Base-by-base conservation (phyloP, 2,113 vertebrate genomes). In the Holacanthus passer region DNA sequence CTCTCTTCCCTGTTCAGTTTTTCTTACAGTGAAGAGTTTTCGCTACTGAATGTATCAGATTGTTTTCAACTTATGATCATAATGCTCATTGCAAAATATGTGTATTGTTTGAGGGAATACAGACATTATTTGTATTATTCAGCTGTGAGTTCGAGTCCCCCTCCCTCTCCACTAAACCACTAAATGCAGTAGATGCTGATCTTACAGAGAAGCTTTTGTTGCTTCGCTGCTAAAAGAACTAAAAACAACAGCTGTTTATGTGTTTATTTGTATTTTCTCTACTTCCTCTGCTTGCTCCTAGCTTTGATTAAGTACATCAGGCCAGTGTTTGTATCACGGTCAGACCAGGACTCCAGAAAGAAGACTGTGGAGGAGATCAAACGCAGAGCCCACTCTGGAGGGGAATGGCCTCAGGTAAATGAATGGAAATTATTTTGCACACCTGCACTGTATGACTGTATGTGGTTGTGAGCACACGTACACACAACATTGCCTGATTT, bases 321-420 rank as follows among this genome's bases (percentile, higher is more conserved):
- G 64, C 98, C 98, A 0, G 97, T 99, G 53, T 99, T 99, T 41
- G 98, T 99, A 5, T 99, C 98, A 16, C 95, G 98, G 11, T 97
- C 96, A 4, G 97, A 99, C 93, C 98, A 98, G 88, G 95, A 99
- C 91, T 99, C 98, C 32, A 96, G 98, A 41, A 95, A 96, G 90
- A 99, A 96, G 89, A 99, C 98, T 0, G 98, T 99, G 74, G 98
- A 99, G 82, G 98, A 99, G 91, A 99, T 99, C 84, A 96, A 90
- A 89, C 94, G 96, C 14, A 96, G 98, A 82, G 97, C 97, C 5
- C 97, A 96, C 74, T 97, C 97, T 4, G 91, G 93, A 24, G 98
- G 97, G 39, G 96, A 94, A 89, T 99, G 98, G 98, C 98, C 98
- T 64, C 98, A 98, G 96, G 98, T 99, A 93, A 81, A 81, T 19